These are phyloP conservation scores for Nemotelus nigrinus DNA, from an alignment of 2,888 invertebrate species.

Conservation along the genomic window DNA sequence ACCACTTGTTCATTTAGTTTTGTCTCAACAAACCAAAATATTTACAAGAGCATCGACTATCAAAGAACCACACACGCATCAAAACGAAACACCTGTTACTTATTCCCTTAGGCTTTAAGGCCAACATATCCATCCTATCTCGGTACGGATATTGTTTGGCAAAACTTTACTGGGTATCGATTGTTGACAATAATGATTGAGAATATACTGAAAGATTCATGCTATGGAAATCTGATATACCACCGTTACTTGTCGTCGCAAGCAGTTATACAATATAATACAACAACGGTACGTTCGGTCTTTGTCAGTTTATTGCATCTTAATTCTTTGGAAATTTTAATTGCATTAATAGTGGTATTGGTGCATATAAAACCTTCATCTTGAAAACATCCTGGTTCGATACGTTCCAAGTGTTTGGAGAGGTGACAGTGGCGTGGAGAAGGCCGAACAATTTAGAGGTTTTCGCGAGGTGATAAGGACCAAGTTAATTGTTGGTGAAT, in stretches of 20 bases:
- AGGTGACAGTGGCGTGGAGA: slow-evolving; percentile 4
- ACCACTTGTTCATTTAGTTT: too few relatives aligned
- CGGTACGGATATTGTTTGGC: neutral
- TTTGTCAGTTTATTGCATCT: slow-evolving; percentile 22
- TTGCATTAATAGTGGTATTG: slow-evolving; percentile 9
- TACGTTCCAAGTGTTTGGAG: neutral
- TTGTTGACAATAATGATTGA: slow-evolving; percentile 5
- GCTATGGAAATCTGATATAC: slow-evolving; percentile 25
- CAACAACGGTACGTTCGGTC: slow-evolving; percentile 6
- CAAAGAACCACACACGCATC: too few relatives aligned
- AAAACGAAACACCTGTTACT: too few relatives aligned
- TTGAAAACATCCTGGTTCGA: slow-evolving; percentile 7
- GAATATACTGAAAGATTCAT: neutral
- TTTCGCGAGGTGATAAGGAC: too few relatives aligned
- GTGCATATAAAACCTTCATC: neutral
- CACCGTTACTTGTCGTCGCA: neutral
- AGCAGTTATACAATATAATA: neutral
- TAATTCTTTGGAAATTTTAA: slow-evolving; percentile 32
- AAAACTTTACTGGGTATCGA: neutral
- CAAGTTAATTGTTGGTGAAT: too few relatives aligned
- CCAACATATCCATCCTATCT: too few relatives aligned
- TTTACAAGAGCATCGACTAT: too few relatives aligned
- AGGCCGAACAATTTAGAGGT: too few relatives aligned
- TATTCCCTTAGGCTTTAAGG: too few relatives aligned
- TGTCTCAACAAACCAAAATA: too few relatives aligned